Evolutionary conservation across 2,113 vertebrate genomes (phyloP), one percentile per base, ranked within the genome.

Genomic region (Clarias magur): DNA sequence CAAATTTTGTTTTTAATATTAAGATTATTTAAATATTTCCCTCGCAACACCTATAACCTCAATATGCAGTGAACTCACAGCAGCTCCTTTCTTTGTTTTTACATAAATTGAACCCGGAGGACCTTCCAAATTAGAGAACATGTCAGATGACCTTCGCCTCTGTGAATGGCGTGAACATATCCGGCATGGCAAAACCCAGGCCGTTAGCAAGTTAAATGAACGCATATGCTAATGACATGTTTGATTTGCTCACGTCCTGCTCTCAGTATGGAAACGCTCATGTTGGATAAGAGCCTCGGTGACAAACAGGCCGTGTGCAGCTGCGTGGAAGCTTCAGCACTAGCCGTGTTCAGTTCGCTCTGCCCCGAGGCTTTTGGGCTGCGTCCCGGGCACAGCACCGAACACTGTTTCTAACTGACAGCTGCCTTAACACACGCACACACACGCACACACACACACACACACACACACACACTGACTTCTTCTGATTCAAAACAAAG

Each of bases 131-230:
- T 85, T 86, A 82, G 75, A 70, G 85, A 73, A 88, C 84, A 76
- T 88, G 87, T 86, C 89, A 84, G 84, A 88, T 88, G 85, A 90
- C 89, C 89, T 90, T 90, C 88, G 81, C 88, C 84, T 84, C 76
- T 15, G 83, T 70, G 86, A 91, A 82, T 27, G 85, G 84, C 54
- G 54, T 79, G 83, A 87, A 88, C 84, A 57, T 89, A 91, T 90
- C 88, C 82, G 75, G 12, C 57, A 80, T 88, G 91, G 86, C 86
- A 81, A 88, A 88, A 80, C 48, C 82, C 84, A 62, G 62, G 86
- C 86, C 82, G 88, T 91, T 91, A 87, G 91, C 91, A 89, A 91
- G 90, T 90, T 68, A 90, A 89, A 90, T 91, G 80, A 91, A 86
- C 42, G 86, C 88, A 89, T 91, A 91, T 91, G 90, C 89, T 91